Evolutionary conservation across 2,888 invertebrate genomes (phyloP).

Genomic region (Pediacus dermestoides): DNA sequence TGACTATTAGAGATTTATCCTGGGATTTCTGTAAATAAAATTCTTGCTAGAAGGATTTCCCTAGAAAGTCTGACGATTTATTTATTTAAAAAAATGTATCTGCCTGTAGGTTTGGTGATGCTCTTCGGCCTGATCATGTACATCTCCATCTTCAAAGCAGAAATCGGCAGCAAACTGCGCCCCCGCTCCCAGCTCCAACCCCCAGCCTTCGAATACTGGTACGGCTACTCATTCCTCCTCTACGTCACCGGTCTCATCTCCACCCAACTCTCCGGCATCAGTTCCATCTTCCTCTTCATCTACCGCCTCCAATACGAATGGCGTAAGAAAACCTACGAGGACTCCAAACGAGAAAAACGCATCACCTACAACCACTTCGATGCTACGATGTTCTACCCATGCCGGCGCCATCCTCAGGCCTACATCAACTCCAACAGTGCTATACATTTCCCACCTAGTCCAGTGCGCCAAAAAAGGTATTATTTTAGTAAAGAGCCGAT

Average conservation of each 20-base stretch:
- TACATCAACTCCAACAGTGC: slow-evolving; percentile 49
- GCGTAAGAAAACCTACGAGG: slow-evolving; percentile 54
- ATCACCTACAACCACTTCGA: slow-evolving; percentile 41
- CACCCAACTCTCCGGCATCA: slow-evolving; percentile 80
- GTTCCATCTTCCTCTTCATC: slow-evolving; percentile 83
- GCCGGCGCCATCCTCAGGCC: slow-evolving; percentile 50
- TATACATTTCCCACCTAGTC: slow-evolving; percentile 38
- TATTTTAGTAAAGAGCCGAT: slow-evolving; percentile 61
- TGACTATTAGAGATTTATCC: no score
- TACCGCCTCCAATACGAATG: slow-evolving; percentile 64
- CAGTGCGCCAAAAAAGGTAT: slow-evolving; percentile 57
- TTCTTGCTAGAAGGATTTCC: no score
- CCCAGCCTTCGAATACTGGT: slow-evolving; percentile 78
- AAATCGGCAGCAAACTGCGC: slow-evolving; percentile 82
- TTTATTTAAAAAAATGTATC: slow-evolving; percentile 34
- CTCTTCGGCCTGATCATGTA: slow-evolving; percentile 88
- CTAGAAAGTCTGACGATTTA: no score
- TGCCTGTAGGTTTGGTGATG: slow-evolving; percentile 76
- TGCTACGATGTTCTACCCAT: slow-evolving; percentile 45
- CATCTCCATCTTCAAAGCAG: slow-evolving; percentile 88
- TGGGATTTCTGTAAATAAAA: no score
- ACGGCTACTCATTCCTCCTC: slow-evolving; percentile 84
- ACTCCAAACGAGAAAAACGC: slow-evolving; percentile 39
- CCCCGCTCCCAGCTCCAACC: slow-evolving; percentile 75
- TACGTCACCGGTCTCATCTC: slow-evolving; percentile 81